Percentiles rank a stretch among this genome's conserved stretches.
phyloP scores from a whole-genome alignment of 2,113 vertebrate species.

The Sinocyclocheilus anshuiensis region DNA sequence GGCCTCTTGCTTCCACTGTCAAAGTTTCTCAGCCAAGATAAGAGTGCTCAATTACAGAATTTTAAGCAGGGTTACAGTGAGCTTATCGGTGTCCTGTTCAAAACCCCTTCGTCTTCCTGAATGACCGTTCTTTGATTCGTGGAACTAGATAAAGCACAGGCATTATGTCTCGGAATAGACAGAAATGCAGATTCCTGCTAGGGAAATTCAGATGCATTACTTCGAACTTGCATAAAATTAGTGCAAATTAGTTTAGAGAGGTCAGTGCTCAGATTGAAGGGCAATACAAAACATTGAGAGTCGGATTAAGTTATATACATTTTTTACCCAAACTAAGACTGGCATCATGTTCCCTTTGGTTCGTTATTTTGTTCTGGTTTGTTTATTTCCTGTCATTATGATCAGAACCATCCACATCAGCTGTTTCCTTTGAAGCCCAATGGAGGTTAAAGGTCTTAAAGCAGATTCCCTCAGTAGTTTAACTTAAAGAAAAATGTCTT shows the following conservation, averaged over 20 bases:
- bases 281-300: neutral
- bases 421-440: neutral
- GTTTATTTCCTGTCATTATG: neutral
- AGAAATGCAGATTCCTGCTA: too few relatives aligned
- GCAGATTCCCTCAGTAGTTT: neutral
- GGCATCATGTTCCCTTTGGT: neutral
- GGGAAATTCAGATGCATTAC: too few relatives aligned
- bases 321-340: neutral
- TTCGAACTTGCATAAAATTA: too few relatives aligned
- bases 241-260: neutral
- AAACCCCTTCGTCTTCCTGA: too few relatives aligned
- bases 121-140: too few relatives aligned
- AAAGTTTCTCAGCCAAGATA: too few relatives aligned
- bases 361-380: neutral
- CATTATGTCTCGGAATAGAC: too few relatives aligned
- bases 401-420: neutral
- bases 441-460: neutral
- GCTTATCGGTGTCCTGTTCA: too few relatives aligned
- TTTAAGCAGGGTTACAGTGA: too few relatives aligned
- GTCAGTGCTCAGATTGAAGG: neutral
- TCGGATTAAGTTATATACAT: neutral
- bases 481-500: neutral
- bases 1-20: too few relatives aligned
- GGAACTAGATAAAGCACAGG: too few relatives aligned
- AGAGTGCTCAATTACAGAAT: too few relatives aligned